Percentiles rank a stretch among this genome's conserved stretches.
Conservation (phyloP, 1,140 invertebrate genomes). For the Drosophila kohkoa region DNA sequence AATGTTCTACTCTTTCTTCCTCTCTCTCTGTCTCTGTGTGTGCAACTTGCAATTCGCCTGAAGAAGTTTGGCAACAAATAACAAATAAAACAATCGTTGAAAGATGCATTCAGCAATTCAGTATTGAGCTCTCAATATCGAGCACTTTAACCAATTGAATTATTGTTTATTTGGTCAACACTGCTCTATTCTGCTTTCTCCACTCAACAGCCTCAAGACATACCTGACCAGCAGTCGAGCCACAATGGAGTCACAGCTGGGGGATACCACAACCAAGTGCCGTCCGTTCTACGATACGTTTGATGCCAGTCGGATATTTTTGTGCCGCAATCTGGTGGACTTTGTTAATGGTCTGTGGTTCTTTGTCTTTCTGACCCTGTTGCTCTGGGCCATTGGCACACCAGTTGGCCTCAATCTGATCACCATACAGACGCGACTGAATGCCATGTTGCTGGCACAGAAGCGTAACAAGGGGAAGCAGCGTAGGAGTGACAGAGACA, state of each 20-base stretch:
- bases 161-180: constrained; percentile 33
- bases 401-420: constrained; percentile 84
- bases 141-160: background rate
- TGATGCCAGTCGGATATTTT: constrained; percentile 87
- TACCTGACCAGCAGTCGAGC: constrained; percentile 89
- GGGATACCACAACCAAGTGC: constrained; percentile 88
- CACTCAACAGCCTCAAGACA: constrained; percentile 86
- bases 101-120: background rate
- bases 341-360: constrained; percentile 89
- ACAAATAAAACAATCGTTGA: constrained; percentile 1
- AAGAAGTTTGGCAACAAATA: background rate
- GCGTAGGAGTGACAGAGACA: constrained; percentile 39
- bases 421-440: constrained; percentile 69
- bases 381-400: constrained; percentile 84
- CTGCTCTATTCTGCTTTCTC: too few relatives aligned
- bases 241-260: constrained; percentile 88
- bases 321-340: constrained; percentile 90
- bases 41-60: background rate
- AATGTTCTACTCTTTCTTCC: constrained; percentile 8
- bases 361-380: constrained; percentile 80
- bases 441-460: constrained; percentile 61
- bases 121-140: background rate
- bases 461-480: constrained; percentile 57
- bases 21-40: background rate
- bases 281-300: constrained; percentile 90